Conservation (phyloP, 2,888 invertebrate genomes). For the Campopleginae sp. region DNA sequence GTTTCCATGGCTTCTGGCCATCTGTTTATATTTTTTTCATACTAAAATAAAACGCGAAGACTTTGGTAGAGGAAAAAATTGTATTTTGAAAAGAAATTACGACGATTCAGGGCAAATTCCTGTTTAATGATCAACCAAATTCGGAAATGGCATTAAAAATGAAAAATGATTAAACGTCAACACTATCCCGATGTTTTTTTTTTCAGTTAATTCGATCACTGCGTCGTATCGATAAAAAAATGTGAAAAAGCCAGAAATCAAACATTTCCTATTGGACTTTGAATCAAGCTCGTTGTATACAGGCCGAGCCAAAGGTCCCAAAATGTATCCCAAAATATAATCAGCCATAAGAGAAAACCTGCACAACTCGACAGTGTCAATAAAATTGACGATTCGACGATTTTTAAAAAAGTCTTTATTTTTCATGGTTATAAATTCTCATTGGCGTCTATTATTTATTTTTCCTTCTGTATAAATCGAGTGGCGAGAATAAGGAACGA, state of each 20-base stretch:
- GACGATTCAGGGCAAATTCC: too few relatives aligned
- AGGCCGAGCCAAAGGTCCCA: background rate
- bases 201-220: too few relatives aligned
- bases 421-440: background rate
- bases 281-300: background rate
- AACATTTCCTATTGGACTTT: background rate
- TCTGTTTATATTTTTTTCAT: conserved; percentile 1
- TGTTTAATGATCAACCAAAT: too few relatives aligned
- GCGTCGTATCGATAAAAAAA: background rate
- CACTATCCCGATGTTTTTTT: too few relatives aligned
- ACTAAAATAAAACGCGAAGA: background rate
- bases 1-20: background rate
- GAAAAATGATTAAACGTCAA: too few relatives aligned
- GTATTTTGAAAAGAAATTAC: background rate
- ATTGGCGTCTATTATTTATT: background rate
- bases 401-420: background rate
- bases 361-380: background rate
- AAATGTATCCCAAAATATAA: background rate
- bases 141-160: too few relatives aligned
- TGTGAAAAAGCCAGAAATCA: background rate
- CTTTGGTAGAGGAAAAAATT: background rate
- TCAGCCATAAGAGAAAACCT: background rate
- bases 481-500: background rate
- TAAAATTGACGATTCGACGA: background rate
- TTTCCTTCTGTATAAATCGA: conserved; percentile 8